A percentile compares a stretch with the other conserved stretches of the same genome.
phyloP scores from a whole-genome alignment of 2,888 invertebrate species.

The Bimastos eiseni region DNA sequence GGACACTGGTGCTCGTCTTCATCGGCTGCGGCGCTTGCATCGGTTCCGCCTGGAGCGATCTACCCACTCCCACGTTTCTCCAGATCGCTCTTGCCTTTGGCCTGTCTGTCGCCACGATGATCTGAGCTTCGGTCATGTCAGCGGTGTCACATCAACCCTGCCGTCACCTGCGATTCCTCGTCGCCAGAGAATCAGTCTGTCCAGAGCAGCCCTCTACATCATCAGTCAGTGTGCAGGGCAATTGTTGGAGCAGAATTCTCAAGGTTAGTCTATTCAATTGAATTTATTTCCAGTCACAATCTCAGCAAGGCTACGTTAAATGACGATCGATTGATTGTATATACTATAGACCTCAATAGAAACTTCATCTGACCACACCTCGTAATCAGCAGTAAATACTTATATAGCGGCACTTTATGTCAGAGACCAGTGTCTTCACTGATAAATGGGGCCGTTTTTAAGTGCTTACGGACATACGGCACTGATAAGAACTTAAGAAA shows the following conservation, averaged over 20 bases:
- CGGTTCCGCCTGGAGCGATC: conserved; percentile 7
- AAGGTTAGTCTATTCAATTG: not conserved
- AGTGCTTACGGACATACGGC: too few relatives aligned
- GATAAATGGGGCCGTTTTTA: too few relatives aligned
- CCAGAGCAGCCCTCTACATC: conserved; percentile 28
- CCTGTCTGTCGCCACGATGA: conserved; percentile 55
- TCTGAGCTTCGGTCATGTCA: conserved; percentile 59
- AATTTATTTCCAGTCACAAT: not conserved
- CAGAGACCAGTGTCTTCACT: too few relatives aligned
- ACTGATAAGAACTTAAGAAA: too few relatives aligned
- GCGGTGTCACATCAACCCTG: conserved; percentile 62
- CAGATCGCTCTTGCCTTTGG: conserved; percentile 57
- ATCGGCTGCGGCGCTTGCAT: conserved; percentile 59
- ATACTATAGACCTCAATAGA: too few relatives aligned
- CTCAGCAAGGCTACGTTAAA: not conserved
- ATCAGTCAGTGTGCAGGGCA: not conserved
- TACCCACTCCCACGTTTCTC: not conserved
- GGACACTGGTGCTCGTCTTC: conserved; percentile 58
- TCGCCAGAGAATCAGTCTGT: conserved; percentile 29
- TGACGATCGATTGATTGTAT: too few relatives aligned
- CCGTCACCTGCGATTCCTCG: conserved; percentile 51
- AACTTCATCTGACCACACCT: too few relatives aligned
- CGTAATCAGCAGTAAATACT: too few relatives aligned
- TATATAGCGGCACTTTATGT: too few relatives aligned
- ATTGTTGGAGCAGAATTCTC: not conserved